phyloP scores from a whole-genome alignment of 1,140 invertebrate species.

The Drosophila nannoptera region DNA sequence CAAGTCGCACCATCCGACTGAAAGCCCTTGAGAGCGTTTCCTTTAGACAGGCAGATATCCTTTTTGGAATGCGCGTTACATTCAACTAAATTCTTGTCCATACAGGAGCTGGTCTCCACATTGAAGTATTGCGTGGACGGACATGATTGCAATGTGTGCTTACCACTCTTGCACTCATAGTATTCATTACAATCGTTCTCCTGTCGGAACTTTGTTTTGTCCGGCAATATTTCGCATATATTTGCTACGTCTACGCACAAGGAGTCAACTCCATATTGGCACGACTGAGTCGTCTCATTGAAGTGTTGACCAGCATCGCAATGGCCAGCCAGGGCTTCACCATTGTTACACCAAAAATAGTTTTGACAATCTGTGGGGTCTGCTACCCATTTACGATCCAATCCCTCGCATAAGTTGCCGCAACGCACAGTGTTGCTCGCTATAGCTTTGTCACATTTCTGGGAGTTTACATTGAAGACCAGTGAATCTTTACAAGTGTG shows the following conservation, averaged over 20 bases:
- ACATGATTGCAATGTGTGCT: conserved; percentile 26
- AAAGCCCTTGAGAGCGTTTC: conserved; percentile 17
- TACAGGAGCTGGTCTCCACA: conserved; percentile 44
- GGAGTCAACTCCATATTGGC: conserved; percentile 43
- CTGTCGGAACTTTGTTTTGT: conserved; percentile 46
- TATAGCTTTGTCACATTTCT: conserved; percentile 39
- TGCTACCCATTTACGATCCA: conserved; percentile 44
- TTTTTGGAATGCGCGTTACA: conserved; percentile 53
- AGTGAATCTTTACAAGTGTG: conserved; percentile 25
- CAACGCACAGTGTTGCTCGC: conserved; percentile 39
- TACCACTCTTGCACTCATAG: conserved; percentile 49
- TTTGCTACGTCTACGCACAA: conserved; percentile 59
- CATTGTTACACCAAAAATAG: conserved; percentile 58
- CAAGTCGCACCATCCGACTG: conserved; percentile 58
- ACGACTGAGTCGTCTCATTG: conserved; percentile 46
- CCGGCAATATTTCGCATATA: conserved; percentile 60
- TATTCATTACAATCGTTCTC: conserved; percentile 59
- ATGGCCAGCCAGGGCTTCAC: conserved; percentile 22
- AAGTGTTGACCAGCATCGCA: conserved; percentile 53
- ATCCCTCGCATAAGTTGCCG: conserved; percentile 56
- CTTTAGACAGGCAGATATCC: conserved; percentile 6
- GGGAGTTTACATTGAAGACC: conserved; percentile 34
- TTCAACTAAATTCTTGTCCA: conserved; percentile 21
- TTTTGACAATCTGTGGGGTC: conserved; percentile 62
- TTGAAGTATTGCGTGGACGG: conserved; percentile 45